A percentile compares a stretch with the other conserved stretches of the same genome.
phyloP scores from a whole-genome alignment of 1,140 invertebrate genomes.

The Drosophila santomea region DNA sequence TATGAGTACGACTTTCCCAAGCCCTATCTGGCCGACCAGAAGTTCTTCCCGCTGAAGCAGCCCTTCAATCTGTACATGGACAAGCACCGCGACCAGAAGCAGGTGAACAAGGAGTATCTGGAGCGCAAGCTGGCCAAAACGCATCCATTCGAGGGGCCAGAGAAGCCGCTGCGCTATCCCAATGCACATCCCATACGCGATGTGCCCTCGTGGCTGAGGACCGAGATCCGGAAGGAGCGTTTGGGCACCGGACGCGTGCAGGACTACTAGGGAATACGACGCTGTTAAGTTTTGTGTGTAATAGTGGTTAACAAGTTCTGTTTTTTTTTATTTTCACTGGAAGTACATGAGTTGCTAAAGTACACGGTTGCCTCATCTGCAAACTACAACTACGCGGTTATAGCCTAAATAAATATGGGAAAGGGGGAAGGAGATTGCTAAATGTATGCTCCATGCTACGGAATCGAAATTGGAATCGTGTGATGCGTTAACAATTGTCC shows the following conservation, averaged over 20 bases:
- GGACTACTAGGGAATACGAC: conserved; percentile 84
- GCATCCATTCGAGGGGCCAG: conserved; percentile 92
- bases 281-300: conserved; percentile 24
- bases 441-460: no score
- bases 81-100: conserved; percentile 94
- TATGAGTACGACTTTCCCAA: conserved; percentile 96
- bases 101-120: conserved; percentile 94
- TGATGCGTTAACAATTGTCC: conserved; percentile 53
- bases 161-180: conserved; percentile 89
- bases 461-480: conserved; percentile 16
- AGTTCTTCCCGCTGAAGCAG: conserved; percentile 91
- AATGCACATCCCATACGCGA: conserved; percentile 88
- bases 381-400: conserved; percentile 26
- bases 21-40: conserved; percentile 90
- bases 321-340: conserved; percentile 45
- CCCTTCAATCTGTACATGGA: conserved; percentile 97
- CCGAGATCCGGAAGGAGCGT: conserved; percentile 89
- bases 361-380: conserved; percentile 30
- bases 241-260: conserved; percentile 89
- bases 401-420: conserved; percentile 21
- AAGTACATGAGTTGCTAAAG: conserved; percentile 44
- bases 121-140: conserved; percentile 91
- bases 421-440: neutral
- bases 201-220: conserved; percentile 91
- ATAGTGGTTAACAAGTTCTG: conserved; percentile 47